Evolutionary conservation across 1,140 invertebrate genomes (phyloP), one percentile per base, ranked within the genome.

Genomic region (Orius laevigatus): DNA sequence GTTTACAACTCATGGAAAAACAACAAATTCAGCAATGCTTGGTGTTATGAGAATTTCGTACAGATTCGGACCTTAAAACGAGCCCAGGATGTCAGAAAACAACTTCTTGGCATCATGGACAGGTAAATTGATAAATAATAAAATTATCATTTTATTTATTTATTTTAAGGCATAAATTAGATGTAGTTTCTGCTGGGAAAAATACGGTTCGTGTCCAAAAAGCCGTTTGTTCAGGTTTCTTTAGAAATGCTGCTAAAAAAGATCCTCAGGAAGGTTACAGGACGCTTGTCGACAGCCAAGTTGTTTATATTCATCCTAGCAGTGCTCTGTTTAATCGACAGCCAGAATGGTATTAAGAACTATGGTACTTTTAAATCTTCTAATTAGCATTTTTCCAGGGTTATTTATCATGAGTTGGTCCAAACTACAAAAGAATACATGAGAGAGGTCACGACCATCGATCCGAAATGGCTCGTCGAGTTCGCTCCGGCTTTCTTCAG

Each of bases 1-100:
- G 94, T 99, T 2, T 99, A 97, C 63, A 99, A 99, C 62, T 94
- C 93, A 16, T 99, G 96, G 96, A 91, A 91, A 60, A 97, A 97
- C 60, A 97, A 98, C 64, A 96, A 98, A 62, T 98, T 97, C 66
- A 94, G 89, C 1, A 95, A 92, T 63, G 89, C 92, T 0, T 99
- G 95, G 96, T 99, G 95, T 65, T 97, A 95, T 62, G 95, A 99
- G 63, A 99, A 99, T 68, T 99, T 98, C 68, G 90, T 99, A 5
- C 96, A 99, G 69, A 91, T 94, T 25, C 67, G 95, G 15, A 98
- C 93, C 0, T 65, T 99, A 31, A 98, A 98, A 66, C 70, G 94
- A 46, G 91, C 95, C 0, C 94, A 98, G 66, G 96, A 99, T 70
- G 93, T 99, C 0, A 71, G 95, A 5, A 98, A 99, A 70, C 96